Conservation (phyloP, 2,797 vertebrate genomes). For the Psittacula derbiana region DNA sequence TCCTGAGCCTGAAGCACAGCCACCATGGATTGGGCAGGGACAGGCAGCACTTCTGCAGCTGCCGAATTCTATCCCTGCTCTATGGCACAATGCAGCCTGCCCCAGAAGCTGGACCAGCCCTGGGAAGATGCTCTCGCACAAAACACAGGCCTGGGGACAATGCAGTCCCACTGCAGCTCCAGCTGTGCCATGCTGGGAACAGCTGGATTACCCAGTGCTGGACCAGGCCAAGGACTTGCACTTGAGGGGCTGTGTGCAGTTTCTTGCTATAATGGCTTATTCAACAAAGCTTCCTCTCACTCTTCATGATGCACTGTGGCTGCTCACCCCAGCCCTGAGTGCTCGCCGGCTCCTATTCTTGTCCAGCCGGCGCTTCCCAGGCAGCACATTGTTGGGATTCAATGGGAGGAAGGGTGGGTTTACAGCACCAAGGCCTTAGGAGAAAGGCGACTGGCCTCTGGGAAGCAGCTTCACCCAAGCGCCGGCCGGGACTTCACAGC, state of each 20-base stretch:
- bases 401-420: slow-evolving; percentile 67
- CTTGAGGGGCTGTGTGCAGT: not conserved
- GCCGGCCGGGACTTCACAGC: not conserved
- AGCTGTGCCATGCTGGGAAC: not conserved
- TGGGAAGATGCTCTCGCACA: not conserved
- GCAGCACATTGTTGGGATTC: slow-evolving; percentile 60
- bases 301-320: not conserved
- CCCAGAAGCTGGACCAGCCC: not conserved
- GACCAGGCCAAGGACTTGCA: not conserved
- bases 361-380: slow-evolving; percentile 7
- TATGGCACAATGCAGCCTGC: accelerated
- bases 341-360: slow-evolving; percentile 38
- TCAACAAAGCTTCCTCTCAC: not conserved
- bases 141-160: not conserved
- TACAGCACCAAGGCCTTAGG: not conserved
- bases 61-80: not conserved
- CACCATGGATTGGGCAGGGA: not conserved
- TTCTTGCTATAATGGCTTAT: not conserved
- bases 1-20: accelerated
- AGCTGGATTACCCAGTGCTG: not conserved
- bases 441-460: not conserved
- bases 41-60: not conserved
- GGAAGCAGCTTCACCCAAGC: not conserved
- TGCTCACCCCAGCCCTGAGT: not conserved
- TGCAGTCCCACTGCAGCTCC: accelerated